Evolutionary conservation across 2,113 vertebrate genomes (phyloP).

Genomic region (Marmota monax): DNA sequence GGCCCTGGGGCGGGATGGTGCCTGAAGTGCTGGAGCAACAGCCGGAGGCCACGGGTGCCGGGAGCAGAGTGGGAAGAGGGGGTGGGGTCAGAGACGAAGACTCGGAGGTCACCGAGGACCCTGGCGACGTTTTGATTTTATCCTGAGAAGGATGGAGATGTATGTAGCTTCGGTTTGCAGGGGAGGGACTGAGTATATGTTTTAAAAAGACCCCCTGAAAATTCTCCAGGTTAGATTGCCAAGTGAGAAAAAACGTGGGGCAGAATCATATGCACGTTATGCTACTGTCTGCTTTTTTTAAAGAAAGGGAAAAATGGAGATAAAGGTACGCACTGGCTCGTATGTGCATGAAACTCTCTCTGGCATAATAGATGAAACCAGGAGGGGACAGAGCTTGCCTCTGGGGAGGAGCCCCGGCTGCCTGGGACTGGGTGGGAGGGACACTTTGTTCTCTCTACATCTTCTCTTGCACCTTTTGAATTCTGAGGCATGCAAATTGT

Average conservation of each 20-base stretch:
- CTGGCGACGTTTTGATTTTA: neutral
- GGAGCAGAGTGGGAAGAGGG: neutral
- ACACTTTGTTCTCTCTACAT: conserved; percentile 13
- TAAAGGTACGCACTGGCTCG: neutral
- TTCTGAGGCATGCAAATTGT: conserved; percentile 64
- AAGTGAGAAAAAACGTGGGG: neutral
- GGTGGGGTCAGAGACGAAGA: neutral
- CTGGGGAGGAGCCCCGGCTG: neutral
- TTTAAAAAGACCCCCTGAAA: conserved; percentile 19
- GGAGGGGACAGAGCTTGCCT: neutral
- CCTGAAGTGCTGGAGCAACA: neutral
- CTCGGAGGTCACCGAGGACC: neutral
- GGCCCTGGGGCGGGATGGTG: neutral
- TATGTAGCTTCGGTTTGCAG: neutral
- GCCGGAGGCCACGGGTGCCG: neutral
- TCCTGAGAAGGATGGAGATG: neutral
- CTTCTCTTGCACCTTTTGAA: conserved; percentile 49
- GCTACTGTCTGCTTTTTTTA: neutral
- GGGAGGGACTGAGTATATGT: neutral
- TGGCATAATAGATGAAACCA: neutral
- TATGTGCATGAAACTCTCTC: neutral
- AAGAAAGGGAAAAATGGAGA: neutral
- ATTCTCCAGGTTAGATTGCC: neutral
- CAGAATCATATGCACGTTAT: neutral
- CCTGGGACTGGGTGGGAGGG: neutral